Conservation (phyloP, 1,140 invertebrate species). For the Mizuhopecten yessoensis region DNA sequence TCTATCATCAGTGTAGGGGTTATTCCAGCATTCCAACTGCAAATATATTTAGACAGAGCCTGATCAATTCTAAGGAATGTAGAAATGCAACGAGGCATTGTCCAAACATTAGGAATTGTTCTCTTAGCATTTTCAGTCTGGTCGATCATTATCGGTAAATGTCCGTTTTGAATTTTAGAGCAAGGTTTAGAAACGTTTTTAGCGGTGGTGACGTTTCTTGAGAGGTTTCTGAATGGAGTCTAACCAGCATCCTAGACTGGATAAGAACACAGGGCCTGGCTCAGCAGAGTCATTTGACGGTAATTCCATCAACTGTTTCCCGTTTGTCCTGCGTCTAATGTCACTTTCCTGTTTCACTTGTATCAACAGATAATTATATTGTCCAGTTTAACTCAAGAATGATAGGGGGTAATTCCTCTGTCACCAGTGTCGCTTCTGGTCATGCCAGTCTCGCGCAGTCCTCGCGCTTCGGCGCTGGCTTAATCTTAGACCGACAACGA, state of each 20-base stretch:
- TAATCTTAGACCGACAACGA: neutral
- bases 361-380: slow-evolving; percentile 40
- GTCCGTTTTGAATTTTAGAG: neutral
- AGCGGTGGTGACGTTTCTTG: neutral
- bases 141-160: neutral
- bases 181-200: neutral
- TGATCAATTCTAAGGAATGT: neutral
- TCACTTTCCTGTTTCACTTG: slow-evolving; percentile 31
- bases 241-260: neutral
- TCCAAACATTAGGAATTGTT: neutral
- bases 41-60: slow-evolving; percentile 3
- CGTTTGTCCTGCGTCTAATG: slow-evolving; percentile 3
- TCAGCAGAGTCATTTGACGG: slow-evolving; percentile 32
- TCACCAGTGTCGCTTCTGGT: slow-evolving; percentile 21
- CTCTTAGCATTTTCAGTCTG: neutral
- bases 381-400: slow-evolving; percentile 33
- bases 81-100: neutral
- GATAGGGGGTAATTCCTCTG: slow-evolving; percentile 31
- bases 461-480: neutral
- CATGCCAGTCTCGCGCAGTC: neutral
- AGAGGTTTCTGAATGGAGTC: too few species aligned
- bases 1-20: neutral
- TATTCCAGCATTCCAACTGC: neutral
- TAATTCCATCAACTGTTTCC: slow-evolving; percentile 38
- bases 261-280: neutral